A percentile compares a stretch with the other conserved stretches of the same genome.
Evolutionary conservation across 2,113 vertebrate genomes (phyloP).

Genomic region (Hyla sarda): DNA sequence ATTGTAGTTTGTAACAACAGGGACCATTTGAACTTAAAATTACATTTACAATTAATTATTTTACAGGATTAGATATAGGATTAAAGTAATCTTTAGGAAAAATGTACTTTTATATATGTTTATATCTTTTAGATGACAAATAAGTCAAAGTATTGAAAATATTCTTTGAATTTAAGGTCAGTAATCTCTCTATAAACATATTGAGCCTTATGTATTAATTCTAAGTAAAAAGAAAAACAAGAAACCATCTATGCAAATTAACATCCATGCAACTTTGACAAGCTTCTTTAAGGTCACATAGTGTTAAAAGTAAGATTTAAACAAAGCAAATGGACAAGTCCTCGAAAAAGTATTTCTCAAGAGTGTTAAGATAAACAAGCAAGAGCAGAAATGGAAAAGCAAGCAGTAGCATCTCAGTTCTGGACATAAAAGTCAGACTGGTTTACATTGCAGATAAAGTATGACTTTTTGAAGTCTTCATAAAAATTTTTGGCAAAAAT

Average conservation of each 20-base stretch:
- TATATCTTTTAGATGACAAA: no score
- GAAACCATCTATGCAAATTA: not conserved
- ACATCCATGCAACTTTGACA: not conserved
- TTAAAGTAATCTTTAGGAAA: no score
- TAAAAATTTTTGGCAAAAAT: conserved; percentile 54
- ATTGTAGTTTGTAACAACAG: no score
- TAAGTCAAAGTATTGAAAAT: no score
- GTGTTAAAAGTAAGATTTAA: conserved; percentile 45
- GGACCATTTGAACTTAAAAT: no score
- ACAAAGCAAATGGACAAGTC: conserved; percentile 38
- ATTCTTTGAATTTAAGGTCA: no score
- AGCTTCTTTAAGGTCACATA: conserved; percentile 3
- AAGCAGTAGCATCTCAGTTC: conserved; percentile 50
- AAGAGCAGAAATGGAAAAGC: conserved; percentile 49
- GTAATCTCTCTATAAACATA: no score
- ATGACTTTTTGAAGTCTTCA: conserved; percentile 54
- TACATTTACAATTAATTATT: no score
- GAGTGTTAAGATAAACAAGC: conserved; percentile 46
- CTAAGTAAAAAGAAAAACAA: not conserved
- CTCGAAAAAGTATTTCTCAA: conserved; percentile 43
- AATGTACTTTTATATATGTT: no score
- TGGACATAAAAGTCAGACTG: conserved; percentile 45
- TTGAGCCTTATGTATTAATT: no score
- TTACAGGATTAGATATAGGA: no score
- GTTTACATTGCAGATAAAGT: conserved; percentile 55